Evolutionary conservation across 1,140 invertebrate genomes (phyloP), one percentile per base, ranked within the genome.

Genomic region (Pygmarrhopalites habei): DNA sequence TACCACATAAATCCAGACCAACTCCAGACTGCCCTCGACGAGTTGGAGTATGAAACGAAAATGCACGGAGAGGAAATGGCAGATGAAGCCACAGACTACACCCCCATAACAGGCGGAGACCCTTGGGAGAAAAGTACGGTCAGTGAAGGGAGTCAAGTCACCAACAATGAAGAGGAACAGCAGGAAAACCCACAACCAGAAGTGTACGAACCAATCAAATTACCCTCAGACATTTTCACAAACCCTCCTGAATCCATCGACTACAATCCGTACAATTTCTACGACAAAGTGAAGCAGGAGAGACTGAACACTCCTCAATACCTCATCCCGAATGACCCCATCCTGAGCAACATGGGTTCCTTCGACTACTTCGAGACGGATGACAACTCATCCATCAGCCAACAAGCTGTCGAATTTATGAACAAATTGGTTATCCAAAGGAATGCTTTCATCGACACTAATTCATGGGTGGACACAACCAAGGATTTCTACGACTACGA

Each of bases 401-500:
- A 55, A 4, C 51, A 55, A 26, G 29, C 29, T 10, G 29, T 28
- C 7, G 51, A 55, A 4, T 55, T 28, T 28, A 7, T 32, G 17
- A 29, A 55, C 26, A 12, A 29, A 15, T 26, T 55, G 15, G 29
- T 32, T 10, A 32, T 32, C 26, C 25, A 28, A 12, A 12, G 51
- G 23, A 55, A 55, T 15, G 23, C 46, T 14, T 19, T 28, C 14
- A 19, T 28, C 25, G 14, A 55, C 14, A 23, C 55, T 21, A 28
- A 62, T 14, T 35, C 25, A 14, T 29, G 32, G 3, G 26, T 61
- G 1, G 25, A 60, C 15, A 2, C 35, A 0, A 41, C 43, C 14
- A 28, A 25, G 47, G 56, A 62, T 30, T 46, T 23, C 28, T 56
- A 19, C 25, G 47, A 30, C 23, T 62, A 69, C 14, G 60, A 63